Base-by-base conservation (phyloP, 2,797 vertebrate genomes). In the Hephaestus fuliginosus region DNA sequence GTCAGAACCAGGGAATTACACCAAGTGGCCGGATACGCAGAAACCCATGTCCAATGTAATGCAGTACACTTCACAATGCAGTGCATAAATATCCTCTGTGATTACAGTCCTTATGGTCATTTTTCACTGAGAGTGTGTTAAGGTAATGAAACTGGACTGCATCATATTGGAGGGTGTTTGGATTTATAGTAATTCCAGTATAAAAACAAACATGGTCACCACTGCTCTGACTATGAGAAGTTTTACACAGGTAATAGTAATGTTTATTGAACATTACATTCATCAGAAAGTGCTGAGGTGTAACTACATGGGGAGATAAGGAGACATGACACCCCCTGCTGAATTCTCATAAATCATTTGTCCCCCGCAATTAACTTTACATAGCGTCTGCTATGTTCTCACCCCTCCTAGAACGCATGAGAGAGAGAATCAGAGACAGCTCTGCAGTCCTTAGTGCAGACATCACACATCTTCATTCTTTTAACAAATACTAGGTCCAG, bases 291-390 rank as follows among this genome's bases (percentile, higher is more conserved):
- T 81, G 66, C 75, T 58, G 48, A 70, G 66, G 49, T 81, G 49
- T 74, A 49, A 83, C 80, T 76, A 71, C 57, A 84, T 72, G n/a
- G 39, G 22, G 36, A 75, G 53, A 79, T 52, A 64, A 70, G 3
- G 44, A 55, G 68, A 85, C 78, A 81, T 69, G 78, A 56, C 58
- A 78, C 60, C 67, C 33, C n/a, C n/a, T 25, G 74, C 0, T 62
- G 67, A 75, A 80, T 83, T 78, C 73, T 70, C 70, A 80, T 82
- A 43, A 69, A 78, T 82, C 67, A 74, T 84, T 65, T 74, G 53
- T 74, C 58, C 69, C 62, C 56, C 63, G 61, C 66, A 76, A 70
- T 83, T 81, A 86, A 81, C 58, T 81, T 28, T 39, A n/a, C 63
- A 69, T 71, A 70, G 77, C 17, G 44, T 63, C 58, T 82, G 49